Percentiles rank a stretch among this genome's conserved stretches.
Evolutionary conservation across 2,797 vertebrate species (phyloP).

Genomic region (Hypotaenidia okinawae): DNA sequence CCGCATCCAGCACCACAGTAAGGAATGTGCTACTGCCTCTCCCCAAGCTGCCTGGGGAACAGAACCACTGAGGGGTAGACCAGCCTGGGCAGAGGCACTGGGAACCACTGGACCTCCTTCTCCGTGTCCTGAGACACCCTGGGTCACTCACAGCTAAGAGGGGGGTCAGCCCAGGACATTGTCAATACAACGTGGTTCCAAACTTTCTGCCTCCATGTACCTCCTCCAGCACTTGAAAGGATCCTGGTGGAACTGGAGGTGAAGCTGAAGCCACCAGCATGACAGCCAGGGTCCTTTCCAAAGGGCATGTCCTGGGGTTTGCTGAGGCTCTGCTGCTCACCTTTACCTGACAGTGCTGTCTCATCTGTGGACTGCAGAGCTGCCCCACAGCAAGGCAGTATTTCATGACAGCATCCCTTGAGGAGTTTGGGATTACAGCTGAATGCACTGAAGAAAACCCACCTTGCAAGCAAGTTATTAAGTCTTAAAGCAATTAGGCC

Average conservation of each 20-base stretch:
- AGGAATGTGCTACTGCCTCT: background rate
- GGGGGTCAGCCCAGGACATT: background rate
- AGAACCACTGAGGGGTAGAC: accelerated
- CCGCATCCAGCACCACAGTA: no score
- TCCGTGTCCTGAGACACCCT: accelerated
- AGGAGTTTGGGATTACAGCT: background rate
- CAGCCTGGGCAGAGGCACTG: background rate
- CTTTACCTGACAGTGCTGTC: background rate
- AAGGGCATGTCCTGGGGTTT: background rate
- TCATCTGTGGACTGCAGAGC: background rate
- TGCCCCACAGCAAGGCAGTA: background rate
- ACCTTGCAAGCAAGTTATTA: conserved; percentile 48
- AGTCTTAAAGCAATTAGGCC: conserved; percentile 55
- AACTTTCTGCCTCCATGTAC: background rate
- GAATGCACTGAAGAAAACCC: conserved; percentile 26
- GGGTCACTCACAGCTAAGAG: accelerated
- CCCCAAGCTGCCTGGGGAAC: accelerated
- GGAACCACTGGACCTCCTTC: background rate
- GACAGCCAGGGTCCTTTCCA: background rate
- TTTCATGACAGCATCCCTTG: background rate
- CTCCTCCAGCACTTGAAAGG: background rate
- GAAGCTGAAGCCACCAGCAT: accelerated
- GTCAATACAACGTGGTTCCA: accelerated
- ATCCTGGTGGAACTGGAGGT: background rate
- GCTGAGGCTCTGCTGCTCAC: background rate